phyloP scores from a whole-genome alignment of 1,140 invertebrate genomes.

The Heterodera schachtii region DNA sequence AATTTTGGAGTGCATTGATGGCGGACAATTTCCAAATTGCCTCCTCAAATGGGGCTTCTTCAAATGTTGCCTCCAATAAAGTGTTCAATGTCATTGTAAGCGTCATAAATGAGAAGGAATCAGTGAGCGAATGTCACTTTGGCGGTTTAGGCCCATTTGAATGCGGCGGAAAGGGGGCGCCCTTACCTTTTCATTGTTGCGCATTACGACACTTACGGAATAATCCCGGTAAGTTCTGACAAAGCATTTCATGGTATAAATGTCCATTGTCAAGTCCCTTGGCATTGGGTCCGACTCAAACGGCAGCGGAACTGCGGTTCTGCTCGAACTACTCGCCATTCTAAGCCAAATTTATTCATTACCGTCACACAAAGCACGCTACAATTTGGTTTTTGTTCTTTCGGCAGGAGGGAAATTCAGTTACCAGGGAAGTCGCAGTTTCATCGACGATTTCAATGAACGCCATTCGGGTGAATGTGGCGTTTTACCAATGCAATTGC shows the following conservation, averaged over 20 bases:
- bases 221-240: conserved; percentile 76
- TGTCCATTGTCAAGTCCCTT: conserved; percentile 72
- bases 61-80: conserved; percentile 27
- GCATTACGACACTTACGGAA: conserved; percentile 86
- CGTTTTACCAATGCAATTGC: too few species aligned
- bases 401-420: conserved; percentile 91
- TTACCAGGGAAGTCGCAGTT: conserved; percentile 92
- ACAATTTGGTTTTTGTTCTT: conserved; percentile 85
- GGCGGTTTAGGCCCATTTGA: conserved; percentile 79
- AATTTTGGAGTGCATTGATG: conserved; percentile 46
- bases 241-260: conserved; percentile 29
- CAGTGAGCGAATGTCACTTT: not conserved
- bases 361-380: conserved; percentile 76
- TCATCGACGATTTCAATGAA: conserved; percentile 84
- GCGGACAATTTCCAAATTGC: conserved; percentile 52
- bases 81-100: conserved; percentile 54
- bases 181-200: conserved; percentile 74
- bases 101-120: not conserved
- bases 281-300: conserved; percentile 87
- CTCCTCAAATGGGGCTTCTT: conserved; percentile 7
- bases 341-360: conserved; percentile 88
- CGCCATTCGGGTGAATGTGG: conserved; percentile 77
- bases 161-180: conserved; percentile 73
- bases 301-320: conserved; percentile 83
- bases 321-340: conserved; percentile 84